phyloP scores from a whole-genome alignment of 2,888 invertebrate species.

The Merodon equestris region DNA sequence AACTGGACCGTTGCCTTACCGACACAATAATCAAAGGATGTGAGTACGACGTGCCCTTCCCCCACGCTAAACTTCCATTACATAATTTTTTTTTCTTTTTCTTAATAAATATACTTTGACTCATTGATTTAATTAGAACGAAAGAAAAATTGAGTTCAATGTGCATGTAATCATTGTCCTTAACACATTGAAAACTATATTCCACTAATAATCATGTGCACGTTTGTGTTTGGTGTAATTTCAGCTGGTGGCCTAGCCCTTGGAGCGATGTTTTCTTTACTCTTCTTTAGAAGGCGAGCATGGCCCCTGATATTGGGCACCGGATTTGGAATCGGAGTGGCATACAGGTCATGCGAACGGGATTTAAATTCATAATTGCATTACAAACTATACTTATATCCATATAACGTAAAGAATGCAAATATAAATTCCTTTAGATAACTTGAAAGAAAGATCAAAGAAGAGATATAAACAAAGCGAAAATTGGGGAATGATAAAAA shows the following conservation, averaged over 20 bases:
- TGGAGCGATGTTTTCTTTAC: conserved; percentile 89
- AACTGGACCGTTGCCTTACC: conserved; percentile 91
- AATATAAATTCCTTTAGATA: conserved; percentile 51
- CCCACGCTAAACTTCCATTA: conserved; percentile 50
- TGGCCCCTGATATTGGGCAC: conserved; percentile 94
- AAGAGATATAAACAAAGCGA: conserved; percentile 5
- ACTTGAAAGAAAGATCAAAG: conserved; percentile 35
- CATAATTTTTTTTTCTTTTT: conserved; percentile 48
- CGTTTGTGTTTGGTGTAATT: conserved; percentile 73
- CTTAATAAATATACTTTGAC: neutral
- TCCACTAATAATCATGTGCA: conserved; percentile 4
- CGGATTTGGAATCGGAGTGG: conserved; percentile 94
- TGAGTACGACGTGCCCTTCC: conserved; percentile 77
- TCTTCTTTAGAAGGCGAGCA: conserved; percentile 89
- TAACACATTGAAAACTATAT: too few species aligned
- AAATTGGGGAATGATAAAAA: too few species aligned
- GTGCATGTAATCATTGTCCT: too few species aligned
- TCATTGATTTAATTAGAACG: too few species aligned
- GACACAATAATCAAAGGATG: conserved; percentile 90
- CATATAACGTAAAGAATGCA: conserved; percentile 21
- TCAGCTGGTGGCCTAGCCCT: conserved; percentile 89
- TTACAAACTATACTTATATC: neutral
- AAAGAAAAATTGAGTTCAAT: too few species aligned
- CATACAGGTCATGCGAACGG: conserved; percentile 78
- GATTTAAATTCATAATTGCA: conserved; percentile 72